These are phyloP conservation scores for Gadus macrocephalus DNA, from an alignment of 2,113 vertebrate genomes.

Conservation along the genomic window DNA sequence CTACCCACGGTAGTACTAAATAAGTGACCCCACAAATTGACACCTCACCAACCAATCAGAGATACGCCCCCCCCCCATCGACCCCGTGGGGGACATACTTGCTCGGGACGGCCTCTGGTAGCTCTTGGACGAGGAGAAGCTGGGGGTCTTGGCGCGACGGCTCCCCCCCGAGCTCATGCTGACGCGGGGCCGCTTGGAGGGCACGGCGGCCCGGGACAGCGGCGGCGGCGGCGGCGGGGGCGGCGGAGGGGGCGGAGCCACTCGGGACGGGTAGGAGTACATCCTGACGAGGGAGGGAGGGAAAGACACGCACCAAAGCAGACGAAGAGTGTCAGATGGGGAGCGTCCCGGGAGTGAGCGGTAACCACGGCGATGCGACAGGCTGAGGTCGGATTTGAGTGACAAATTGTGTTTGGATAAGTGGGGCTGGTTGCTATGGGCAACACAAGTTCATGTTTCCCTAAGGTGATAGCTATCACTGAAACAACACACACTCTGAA, in stretches of 20 bases:
- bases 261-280: neutral
- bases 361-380: no score
- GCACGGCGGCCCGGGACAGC: constrained; percentile 78
- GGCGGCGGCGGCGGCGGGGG: constrained; percentile 37
- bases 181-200: constrained; percentile 81
- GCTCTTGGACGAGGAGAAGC: constrained; percentile 83
- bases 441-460: no score
- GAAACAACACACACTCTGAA: no score
- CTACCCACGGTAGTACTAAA: no score
- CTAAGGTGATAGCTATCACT: no score
- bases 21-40: no score
- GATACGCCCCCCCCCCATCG: no score
- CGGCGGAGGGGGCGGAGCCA: constrained; percentile 52
- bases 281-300: no score
- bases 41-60: no score
- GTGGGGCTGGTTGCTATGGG: no score
- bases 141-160: constrained; percentile 79
- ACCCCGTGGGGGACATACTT: constrained; percentile 41
- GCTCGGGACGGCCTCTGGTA: constrained; percentile 78
- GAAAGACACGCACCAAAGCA: neutral
- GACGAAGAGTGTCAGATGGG: neutral
- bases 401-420: no score
- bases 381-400: no score
- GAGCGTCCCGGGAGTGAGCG: neutral
- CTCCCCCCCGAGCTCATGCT: constrained; percentile 79